Base-by-base conservation (phyloP, 2,888 invertebrate species). In the Gasteruption jaculator region DNA sequence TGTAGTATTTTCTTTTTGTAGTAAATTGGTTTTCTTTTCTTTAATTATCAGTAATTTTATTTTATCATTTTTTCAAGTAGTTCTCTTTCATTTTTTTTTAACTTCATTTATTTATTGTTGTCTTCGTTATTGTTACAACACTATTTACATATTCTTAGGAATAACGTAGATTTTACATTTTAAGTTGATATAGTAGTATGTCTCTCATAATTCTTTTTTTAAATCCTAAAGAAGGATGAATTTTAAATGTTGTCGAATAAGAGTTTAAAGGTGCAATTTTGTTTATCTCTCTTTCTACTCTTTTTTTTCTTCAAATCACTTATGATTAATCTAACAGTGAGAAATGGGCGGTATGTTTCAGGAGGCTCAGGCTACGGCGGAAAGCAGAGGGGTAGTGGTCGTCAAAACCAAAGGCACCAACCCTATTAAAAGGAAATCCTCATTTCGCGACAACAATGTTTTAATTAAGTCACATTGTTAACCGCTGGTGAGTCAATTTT, bases 341-440 rank as follows among this genome's bases (percentile, higher is more conserved):
- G 54, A 48, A 52, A 60, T 65, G 67, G 59, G n/a, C n/a, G n/a
- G 61, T 69, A 58, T 68, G 66, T 71, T 71, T 58, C 70, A 70
- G 76, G 76, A 68, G 73, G 75, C 68, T 74, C 76, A 66, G 76
- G 83, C 71, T 86, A 84, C 77, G 85, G 88, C 66, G 89, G 89
- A 74, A 89, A 89, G 78, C 87, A 88, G 77, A 82, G 85, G 71
- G 86, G 88, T 70, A 75, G 76, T 66, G 71, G 70, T 61, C 73
- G 73, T 61, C 72, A 74, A 62, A 87, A 86, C 76, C 87, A 86
- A 75, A 84, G 89, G 81, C 88, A 88, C 78, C 87, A 88, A 77
- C 89, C 89, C 72, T 89, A 89, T 76, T 88, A 85, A 73, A 63
- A 64, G 64, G 65, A 63, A 60, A 64, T 63, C 61, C 60, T 66